phyloP scores from a whole-genome alignment of 2,113 vertebrate species.

The Leiothrix lutea region DNA sequence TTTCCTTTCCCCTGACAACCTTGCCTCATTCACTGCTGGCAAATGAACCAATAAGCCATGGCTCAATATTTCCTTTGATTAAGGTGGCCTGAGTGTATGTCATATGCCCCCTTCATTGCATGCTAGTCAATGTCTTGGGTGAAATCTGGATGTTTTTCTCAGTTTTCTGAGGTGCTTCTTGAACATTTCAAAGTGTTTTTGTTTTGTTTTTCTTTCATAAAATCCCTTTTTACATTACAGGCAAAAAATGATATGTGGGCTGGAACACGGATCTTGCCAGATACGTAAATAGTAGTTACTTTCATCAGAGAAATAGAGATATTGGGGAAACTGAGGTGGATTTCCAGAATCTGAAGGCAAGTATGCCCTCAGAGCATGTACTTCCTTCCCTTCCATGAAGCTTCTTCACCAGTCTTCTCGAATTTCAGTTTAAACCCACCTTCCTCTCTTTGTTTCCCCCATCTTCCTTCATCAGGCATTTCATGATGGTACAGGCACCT shows the following conservation, averaged over 20 bases:
- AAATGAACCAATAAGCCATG: background rate
- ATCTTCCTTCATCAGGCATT: background rate
- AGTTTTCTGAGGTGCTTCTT: background rate
- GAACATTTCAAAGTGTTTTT: background rate
- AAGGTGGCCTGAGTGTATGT: background rate
- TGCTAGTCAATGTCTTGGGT: background rate
- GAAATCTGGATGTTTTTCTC: background rate
- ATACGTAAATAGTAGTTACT: background rate
- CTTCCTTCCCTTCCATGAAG: background rate
- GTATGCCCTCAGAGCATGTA: background rate
- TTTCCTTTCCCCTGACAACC: background rate
- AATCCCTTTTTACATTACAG: background rate
- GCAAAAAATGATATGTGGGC: accelerated
- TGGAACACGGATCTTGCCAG: background rate
- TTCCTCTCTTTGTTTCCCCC: background rate
- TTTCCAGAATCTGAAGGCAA: background rate
- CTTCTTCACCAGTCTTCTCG: background rate
- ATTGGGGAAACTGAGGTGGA: background rate
- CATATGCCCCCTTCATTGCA: background rate
- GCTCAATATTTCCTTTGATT: background rate
- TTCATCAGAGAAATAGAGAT: background rate
- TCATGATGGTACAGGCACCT: background rate
- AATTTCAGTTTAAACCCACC: accelerated
- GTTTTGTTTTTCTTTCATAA: background rate
- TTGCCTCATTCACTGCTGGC: background rate